A percentile compares a stretch with the other conserved stretches of the same genome.
phyloP scores from a whole-genome alignment of 2,888 invertebrate genomes.

The Pelosia muscerda region DNA sequence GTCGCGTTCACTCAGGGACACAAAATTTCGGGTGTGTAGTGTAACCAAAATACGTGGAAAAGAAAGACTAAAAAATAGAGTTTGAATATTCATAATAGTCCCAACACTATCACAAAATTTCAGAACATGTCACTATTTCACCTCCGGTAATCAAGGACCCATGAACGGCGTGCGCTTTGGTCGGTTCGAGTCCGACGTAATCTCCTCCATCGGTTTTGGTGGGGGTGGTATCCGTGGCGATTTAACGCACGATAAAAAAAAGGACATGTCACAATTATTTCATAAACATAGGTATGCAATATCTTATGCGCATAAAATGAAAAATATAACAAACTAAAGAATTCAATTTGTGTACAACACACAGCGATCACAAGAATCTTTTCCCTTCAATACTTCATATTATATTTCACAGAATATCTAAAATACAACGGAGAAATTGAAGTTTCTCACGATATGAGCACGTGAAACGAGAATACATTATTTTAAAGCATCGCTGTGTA shows the following conservation, averaged over 20 bases:
- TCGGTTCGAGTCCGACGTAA: no score
- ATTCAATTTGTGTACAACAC: constrained; percentile 3
- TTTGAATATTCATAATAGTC: no score
- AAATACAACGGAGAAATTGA: constrained; percentile 45
- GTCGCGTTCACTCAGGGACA: constrained; percentile 59
- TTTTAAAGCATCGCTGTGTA: neutral
- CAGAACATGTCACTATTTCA: no score
- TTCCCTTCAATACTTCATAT: neutral
- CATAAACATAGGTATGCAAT: no score
- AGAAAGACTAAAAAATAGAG: neutral
- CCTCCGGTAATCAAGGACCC: no score
- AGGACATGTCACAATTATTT: no score
- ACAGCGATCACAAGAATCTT: constrained; percentile 2
- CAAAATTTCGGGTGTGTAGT: constrained; percentile 37
- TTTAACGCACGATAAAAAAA: no score
- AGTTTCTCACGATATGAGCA: constrained; percentile 10
- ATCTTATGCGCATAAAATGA: neutral
- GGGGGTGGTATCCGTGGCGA: no score
- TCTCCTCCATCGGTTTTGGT: no score
- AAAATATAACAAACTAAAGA: neutral
- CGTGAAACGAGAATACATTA: neutral
- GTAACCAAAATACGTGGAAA: constrained; percentile 10
- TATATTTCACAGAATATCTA: constrained; percentile 27
- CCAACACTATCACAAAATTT: no score
- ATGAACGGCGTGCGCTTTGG: no score